These are phyloP conservation scores for Oeneis ivallda DNA, from an alignment of 2,888 invertebrate genomes.

Conservation along the genomic window DNA sequence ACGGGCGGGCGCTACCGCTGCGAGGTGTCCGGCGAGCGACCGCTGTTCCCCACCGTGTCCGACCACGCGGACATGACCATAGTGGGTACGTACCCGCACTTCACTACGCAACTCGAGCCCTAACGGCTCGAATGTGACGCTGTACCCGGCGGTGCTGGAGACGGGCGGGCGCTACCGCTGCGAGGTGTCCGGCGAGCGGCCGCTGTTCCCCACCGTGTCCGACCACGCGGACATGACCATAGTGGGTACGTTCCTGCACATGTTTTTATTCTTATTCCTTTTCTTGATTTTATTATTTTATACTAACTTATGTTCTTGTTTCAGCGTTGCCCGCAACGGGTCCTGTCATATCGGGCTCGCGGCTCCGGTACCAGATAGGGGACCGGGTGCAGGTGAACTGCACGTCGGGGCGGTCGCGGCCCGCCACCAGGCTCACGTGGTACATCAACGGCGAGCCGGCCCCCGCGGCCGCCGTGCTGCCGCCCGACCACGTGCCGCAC, in stretches of 20 bases:
- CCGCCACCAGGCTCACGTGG: slow-evolving; percentile 92
- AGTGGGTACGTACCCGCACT: slow-evolving; percentile 82
- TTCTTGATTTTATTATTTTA: too few species aligned
- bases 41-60: slow-evolving; percentile 88
- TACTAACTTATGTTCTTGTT: slow-evolving; percentile 45
- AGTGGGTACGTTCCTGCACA: slow-evolving; percentile 81
- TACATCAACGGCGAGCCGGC: slow-evolving; percentile 92
- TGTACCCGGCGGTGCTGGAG: slow-evolving; percentile 85
- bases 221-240: slow-evolving; percentile 88
- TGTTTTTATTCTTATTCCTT: too few species aligned
- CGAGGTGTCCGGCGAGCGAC: slow-evolving; percentile 89
- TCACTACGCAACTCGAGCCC: slow-evolving; percentile 78
- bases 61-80: slow-evolving; percentile 88
- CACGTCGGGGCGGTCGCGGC: slow-evolving; percentile 90
- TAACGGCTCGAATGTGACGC: slow-evolving; percentile 84
- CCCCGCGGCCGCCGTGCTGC: slow-evolving; percentile 73
- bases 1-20: slow-evolving; percentile 89
- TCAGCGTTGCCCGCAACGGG: slow-evolving; percentile 90
- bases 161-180: slow-evolving; percentile 89
- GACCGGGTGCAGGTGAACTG: slow-evolving; percentile 92
- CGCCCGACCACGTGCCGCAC: slow-evolving; percentile 74
- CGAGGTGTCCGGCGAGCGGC: slow-evolving; percentile 89
- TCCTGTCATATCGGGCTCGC: slow-evolving; percentile 90
- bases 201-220: slow-evolving; percentile 88
- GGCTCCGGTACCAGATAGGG: slow-evolving; percentile 90